Base-by-base conservation (phyloP, 2,113 vertebrate species). In the Ammospiza caudacuta region DNA sequence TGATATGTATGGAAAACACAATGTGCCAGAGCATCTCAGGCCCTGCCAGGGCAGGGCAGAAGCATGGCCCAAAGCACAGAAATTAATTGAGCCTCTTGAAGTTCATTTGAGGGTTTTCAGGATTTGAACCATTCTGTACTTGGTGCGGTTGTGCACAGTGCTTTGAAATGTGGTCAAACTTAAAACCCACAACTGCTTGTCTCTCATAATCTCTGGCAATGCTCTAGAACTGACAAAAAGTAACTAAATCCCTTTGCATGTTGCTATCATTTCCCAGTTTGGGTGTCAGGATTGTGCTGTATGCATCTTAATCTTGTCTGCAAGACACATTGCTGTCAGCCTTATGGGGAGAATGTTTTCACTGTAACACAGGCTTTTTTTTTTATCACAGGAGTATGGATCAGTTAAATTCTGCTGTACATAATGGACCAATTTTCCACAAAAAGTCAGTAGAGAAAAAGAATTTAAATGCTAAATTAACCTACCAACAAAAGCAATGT, bases 391-490 rank as follows among this genome's bases (percentile, higher is more conserved):
- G 54, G 87, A 83, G 5, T 84, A 57, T 25, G 49, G 67, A 93
- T 87, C 66, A 87, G 80, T 91, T 80, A 79, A 94, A 75, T 35
- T 64, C 41, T 76, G 73, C 49, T 66, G n/a, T 73, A 66, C 46
- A 46, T 46, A 75, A 35, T 78, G 64, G 63, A 78, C 10, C 35
- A 81, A 61, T 92, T 92, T 92, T 80, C 70, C 76, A 52, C 29
- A 7, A 74, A 90, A 90, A 62, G 29, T 52, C 59, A 62, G 25
- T 22, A 43, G 73, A 97, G 75, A 84, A 82, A 91, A 92, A 58
- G 16, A 84, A 86, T 82, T 92, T 96, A 70, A 87, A 85, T 75
- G 58, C 41, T 96, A 92, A 96, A 97, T 96, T 81, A 95, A 74
- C 54, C 63, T 63, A 85, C 52, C 57, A 57, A 61, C 22, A 76